Percentiles rank a stretch among this genome's conserved stretches.
Conservation (phyloP, 1,140 invertebrate genomes). For the Pomacea maculata region DNA sequence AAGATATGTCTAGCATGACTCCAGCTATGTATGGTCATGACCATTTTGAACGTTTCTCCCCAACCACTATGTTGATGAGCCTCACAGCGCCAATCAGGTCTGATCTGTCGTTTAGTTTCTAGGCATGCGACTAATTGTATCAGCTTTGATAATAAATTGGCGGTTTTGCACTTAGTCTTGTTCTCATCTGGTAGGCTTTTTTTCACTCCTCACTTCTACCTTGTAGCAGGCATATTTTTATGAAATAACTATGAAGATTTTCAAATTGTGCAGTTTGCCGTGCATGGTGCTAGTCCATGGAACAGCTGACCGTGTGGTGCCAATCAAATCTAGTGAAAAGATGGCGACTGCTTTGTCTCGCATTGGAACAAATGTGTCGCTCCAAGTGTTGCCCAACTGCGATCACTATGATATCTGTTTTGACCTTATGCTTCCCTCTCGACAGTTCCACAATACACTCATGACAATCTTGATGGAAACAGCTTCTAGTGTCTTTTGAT, state of each 20-base stretch:
- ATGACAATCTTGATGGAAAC: slow-evolving; percentile 55
- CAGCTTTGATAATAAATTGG: not conserved
- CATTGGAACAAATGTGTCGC: slow-evolving; percentile 43
- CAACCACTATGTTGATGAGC: slow-evolving; percentile 46
- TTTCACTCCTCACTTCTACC: too few species aligned
- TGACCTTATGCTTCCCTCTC: slow-evolving; percentile 54
- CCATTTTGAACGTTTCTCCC: slow-evolving; percentile 62
- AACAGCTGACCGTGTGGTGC: slow-evolving; percentile 55
- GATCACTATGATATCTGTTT: slow-evolving; percentile 58
- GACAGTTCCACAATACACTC: slow-evolving; percentile 48
- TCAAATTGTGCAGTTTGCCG: slow-evolving; percentile 53
- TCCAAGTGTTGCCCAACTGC: slow-evolving; percentile 58
- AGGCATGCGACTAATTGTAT: not conserved
- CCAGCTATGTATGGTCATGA: slow-evolving; percentile 60
- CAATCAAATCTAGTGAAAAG: slow-evolving; percentile 45
- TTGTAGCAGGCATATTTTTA: too few species aligned
- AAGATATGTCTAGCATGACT: slow-evolving; percentile 59
- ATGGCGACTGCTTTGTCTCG: slow-evolving; percentile 50
- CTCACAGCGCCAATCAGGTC: slow-evolving; percentile 41
- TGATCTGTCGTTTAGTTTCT: not conserved
- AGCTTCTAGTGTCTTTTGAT: slow-evolving; percentile 43
- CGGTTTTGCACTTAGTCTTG: slow-evolving; percentile 23
- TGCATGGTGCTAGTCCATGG: slow-evolving; percentile 58
- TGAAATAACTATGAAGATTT: not conserved
- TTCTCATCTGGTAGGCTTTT: not conserved